Evolutionary conservation across 2,113 vertebrate species (phyloP).

Genomic region (Pseudopipra pipra): DNA sequence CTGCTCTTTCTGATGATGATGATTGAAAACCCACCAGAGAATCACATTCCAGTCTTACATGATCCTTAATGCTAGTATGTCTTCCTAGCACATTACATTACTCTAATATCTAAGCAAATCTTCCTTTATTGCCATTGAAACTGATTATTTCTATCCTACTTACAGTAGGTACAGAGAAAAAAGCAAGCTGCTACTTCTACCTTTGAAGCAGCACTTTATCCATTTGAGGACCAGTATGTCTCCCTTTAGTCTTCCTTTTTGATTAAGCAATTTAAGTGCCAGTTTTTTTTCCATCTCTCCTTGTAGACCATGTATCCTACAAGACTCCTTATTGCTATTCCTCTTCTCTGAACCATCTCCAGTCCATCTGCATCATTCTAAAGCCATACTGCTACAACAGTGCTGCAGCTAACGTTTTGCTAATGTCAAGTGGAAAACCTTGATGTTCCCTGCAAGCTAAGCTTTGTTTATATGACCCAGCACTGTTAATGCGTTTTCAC

Average conservation of each 20-base stretch:
- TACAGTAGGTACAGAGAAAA: neutral
- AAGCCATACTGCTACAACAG: neutral
- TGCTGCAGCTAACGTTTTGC: neutral
- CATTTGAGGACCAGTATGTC: neutral
- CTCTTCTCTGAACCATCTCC: neutral
- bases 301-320: neutral
- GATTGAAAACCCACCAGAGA: neutral
- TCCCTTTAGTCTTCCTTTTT: neutral
- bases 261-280: neutral
- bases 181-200: neutral
- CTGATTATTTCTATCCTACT: neutral
- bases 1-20: neutral
- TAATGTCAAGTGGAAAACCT: neutral
- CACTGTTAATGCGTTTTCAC: neutral
- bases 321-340: neutral
- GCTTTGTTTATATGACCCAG: neutral
- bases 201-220: neutral
- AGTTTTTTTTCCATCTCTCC: neutral
- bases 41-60: neutral
- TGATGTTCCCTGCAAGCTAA: neutral
- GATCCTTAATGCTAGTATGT: neutral
- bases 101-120: neutral
- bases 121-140: neutral
- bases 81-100: neutral
- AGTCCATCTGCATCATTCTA: neutral